These are phyloP conservation scores for Hypothenemus hampei DNA, from an alignment of 1,140 invertebrate genomes.

Conservation along the genomic window DNA sequence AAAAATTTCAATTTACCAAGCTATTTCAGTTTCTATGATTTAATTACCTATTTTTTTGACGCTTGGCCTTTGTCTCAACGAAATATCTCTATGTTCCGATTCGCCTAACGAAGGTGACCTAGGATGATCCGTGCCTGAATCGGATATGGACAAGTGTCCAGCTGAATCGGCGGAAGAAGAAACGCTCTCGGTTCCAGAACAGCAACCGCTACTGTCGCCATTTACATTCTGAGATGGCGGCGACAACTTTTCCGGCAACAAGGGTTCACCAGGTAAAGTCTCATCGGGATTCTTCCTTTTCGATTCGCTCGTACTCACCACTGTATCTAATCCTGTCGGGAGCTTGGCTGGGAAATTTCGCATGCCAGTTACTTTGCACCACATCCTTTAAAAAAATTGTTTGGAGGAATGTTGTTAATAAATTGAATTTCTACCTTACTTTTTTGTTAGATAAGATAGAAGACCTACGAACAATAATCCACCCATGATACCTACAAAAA, in stretches of 20 bases:
- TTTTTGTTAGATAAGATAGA: conserved; percentile 43
- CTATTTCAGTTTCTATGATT: background rate
- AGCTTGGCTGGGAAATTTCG: conserved; percentile 53
- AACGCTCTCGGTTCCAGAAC: conserved; percentile 54
- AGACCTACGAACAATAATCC: conserved; percentile 35
- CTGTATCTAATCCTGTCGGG: conserved; percentile 50
- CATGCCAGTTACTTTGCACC: conserved; percentile 39
- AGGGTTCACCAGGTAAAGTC: conserved; percentile 30
- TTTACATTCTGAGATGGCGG: too few species aligned
- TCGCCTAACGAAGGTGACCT: conserved; percentile 18
- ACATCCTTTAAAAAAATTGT: conserved; percentile 4
- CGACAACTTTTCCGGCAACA: conserved; percentile 44
- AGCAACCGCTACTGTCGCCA: conserved; percentile 55
- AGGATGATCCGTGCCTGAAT: conserved; percentile 40
- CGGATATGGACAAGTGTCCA: conserved; percentile 48
- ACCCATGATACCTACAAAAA: conserved; percentile 36
- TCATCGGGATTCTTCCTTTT: conserved; percentile 27
- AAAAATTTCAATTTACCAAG: background rate
- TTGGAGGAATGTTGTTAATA: background rate
- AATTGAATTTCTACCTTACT: conserved; percentile 40
- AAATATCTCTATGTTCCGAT: conserved; percentile 9
- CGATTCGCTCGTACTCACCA: conserved; percentile 17
- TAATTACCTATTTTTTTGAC: conserved; percentile 13
- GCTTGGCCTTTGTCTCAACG: conserved; percentile 21
- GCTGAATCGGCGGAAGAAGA: conserved; percentile 53